Evolutionary conservation across 2,797 vertebrate species (phyloP).

Genomic region (Argya squamiceps): DNA sequence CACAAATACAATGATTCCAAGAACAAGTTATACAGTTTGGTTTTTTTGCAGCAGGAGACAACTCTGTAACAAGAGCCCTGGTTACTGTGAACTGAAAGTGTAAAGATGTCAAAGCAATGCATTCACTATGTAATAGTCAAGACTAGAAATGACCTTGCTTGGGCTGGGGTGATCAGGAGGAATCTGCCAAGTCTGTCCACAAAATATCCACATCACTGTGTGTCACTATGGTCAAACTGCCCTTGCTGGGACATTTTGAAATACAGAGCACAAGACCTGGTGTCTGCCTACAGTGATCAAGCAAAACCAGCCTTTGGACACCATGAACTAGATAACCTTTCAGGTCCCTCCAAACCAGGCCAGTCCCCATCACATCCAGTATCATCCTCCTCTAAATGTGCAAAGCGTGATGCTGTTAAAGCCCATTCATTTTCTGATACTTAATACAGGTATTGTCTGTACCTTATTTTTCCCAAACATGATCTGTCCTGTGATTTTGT

Average conservation of each 20-base stretch:
- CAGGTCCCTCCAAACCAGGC: background rate
- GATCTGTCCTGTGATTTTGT: background rate
- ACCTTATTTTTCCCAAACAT: background rate
- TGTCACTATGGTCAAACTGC: background rate
- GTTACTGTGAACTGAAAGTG: background rate
- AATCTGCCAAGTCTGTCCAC: background rate
- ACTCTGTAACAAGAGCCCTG: background rate
- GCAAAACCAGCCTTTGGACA: background rate
- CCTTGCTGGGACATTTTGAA: background rate
- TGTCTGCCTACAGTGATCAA: accelerated
- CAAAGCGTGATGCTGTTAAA: background rate
- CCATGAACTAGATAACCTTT: background rate
- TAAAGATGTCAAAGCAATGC: background rate
- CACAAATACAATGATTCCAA: background rate
- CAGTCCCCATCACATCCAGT: background rate
- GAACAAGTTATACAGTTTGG: background rate
- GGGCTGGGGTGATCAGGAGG: background rate
- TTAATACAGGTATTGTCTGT: background rate
- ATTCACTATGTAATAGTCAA: background rate
- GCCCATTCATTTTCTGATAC: background rate
- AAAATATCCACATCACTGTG: background rate
- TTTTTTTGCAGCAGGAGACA: background rate
- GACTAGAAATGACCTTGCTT: background rate
- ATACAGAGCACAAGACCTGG: background rate
- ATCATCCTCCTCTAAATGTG: background rate